Evolutionary conservation across 1,140 invertebrate genomes (phyloP).

Genomic region (Brachionus asplanchnoidis): DNA sequence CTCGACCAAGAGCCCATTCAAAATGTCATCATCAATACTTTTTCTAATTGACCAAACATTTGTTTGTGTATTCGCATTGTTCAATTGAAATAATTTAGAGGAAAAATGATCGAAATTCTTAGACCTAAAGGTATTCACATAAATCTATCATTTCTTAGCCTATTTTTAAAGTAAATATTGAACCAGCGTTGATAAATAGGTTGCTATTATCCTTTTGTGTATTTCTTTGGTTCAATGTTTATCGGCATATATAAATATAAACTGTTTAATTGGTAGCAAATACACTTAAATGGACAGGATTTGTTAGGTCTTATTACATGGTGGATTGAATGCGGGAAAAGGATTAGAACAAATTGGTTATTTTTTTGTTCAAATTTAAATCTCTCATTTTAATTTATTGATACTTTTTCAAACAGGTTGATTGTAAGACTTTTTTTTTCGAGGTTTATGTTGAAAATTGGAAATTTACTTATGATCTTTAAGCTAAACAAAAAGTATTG

Average conservation of each 20-base stretch:
- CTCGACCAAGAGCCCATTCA: background rate
- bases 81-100: background rate
- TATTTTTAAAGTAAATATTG: conserved; percentile 32
- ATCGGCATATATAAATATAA: background rate
- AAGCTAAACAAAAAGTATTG: no score
- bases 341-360: background rate
- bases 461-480: no score
- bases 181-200: conserved; percentile 4
- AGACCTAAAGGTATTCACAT: background rate
- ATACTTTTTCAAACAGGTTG: background rate
- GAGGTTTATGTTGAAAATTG: no score
- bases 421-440: no score
- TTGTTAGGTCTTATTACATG: background rate
- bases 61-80: conserved; percentile 11
- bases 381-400: background rate
- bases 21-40: background rate
- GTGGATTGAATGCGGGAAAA: background rate
- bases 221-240: background rate
- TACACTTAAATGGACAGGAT: background rate
- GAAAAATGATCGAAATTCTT: background rate
- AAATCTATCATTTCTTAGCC: conserved; percentile 23
- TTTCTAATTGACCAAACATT: background rate
- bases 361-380: background rate
- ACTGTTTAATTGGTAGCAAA: background rate
- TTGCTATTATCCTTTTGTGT: background rate